Conservation (phyloP, 1,140 invertebrate genomes). For the Drosophila funebris region DNA sequence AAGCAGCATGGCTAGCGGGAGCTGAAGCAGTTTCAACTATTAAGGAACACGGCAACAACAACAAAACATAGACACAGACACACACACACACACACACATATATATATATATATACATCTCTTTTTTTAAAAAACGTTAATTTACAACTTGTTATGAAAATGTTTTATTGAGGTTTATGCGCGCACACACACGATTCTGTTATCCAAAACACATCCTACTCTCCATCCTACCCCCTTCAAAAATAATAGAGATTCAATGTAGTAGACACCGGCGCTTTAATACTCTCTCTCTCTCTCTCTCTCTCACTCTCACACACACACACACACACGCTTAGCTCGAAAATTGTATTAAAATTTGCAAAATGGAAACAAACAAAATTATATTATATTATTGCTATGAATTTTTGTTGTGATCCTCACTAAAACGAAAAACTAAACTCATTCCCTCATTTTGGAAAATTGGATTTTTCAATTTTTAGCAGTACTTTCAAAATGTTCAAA, state of each 20-base stretch:
- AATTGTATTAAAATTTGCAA: background rate
- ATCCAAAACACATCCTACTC: background rate
- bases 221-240: background rate
- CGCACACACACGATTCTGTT: slow-evolving; percentile 40
- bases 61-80: too few relatives aligned
- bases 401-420: slow-evolving; percentile 13
- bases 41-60: slow-evolving; percentile 7
- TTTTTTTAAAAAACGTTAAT: slow-evolving; percentile 70
- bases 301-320: background rate
- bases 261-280: background rate
- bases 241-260: background rate
- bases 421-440: background rate
- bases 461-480: slow-evolving; percentile 62
- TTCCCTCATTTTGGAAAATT: slow-evolving; percentile 60
- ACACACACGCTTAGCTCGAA: background rate
- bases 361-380: background rate
- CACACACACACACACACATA: too few relatives aligned
- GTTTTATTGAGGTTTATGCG: slow-evolving; percentile 72
- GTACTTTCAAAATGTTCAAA: slow-evolving; percentile 44
- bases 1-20: slow-evolving; percentile 16
- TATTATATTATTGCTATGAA: background rate
- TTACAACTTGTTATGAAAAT: slow-evolving; percentile 67
- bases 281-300: background rate
- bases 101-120: slow-evolving; percentile 53
- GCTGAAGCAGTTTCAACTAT: slow-evolving; percentile 35